Evolutionary conservation across 2,888 invertebrate species (phyloP), one percentile per base, ranked within the genome.

Genomic region (Iphiclides podalirius): DNA sequence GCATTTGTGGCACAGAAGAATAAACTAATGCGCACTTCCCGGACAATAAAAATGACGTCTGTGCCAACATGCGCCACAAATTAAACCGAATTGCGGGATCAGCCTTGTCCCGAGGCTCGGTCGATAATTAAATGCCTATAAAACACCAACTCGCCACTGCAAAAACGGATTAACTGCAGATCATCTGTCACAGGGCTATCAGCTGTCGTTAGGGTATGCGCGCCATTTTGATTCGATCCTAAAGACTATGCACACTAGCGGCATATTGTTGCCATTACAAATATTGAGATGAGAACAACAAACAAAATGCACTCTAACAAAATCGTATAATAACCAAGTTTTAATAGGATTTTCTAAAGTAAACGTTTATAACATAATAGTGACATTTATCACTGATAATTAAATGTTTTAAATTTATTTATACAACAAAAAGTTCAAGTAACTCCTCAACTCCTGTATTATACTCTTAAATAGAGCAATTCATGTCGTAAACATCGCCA

Each of bases 111-210:
- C 31, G 23, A 15, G n/a, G 20, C n/a, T 13, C 2, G 14, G 4
- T 12, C 31, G n/a, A n/a, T n/a, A 42, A 48, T 48, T 38, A 42
- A 38, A 37, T 26, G 20, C 43, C 13, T 13, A 43, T 12, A 26
- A 33, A 44, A 34, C 15, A 43, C 9, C 31, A n/a, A n/a, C n/a
- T 26, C 6, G 17, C 11, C 6, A 4, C 6, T 4, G 31, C 38
- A 51, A 53, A 47, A 60, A 58, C 55, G 43, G 44, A 46, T 52
- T 50, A 51, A 34, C 52, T 42, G 53, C 52, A 58, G 57, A 63
- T 75, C 73, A 74, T 76, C 70, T 70, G 75, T 79, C 75, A 73
- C 63, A 54, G 47, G 39, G 58, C 53, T 54, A 60, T 65, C 79
- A 79, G 71, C 79, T 80, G 79, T 75, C 76, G 73, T 61, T 64